phyloP scores from a whole-genome alignment of 2,797 vertebrate genomes.

The Malacoctenus gilli region DNA sequence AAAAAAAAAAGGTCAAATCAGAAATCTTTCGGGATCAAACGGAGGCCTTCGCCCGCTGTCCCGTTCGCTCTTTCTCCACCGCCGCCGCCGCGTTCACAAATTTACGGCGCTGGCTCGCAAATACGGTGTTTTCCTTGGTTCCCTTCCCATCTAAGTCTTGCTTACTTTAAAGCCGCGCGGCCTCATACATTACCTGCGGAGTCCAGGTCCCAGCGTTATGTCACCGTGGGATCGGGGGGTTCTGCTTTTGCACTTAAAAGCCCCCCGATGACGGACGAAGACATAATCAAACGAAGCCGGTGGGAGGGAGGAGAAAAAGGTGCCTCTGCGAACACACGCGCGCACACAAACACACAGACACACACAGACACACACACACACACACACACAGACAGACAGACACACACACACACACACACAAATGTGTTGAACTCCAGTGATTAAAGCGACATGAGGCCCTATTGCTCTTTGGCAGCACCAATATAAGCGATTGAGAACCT shows the following conservation, averaged over 20 bases:
- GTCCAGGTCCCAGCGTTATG: constrained; percentile 65
- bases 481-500: constrained; percentile 24
- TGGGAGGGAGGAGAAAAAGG: too few relatives aligned
- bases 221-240: constrained; percentile 64
- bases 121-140: constrained; percentile 78
- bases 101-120: constrained; percentile 52
- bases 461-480: constrained; percentile 49
- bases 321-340: constrained; percentile 13
- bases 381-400: constrained; percentile 36
- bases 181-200: constrained; percentile 74
- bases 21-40: too few relatives aligned
- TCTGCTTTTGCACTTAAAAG: constrained; percentile 78
- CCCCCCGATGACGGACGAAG: constrained; percentile 78
- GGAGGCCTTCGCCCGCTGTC: constrained; percentile 32
- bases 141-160: constrained; percentile 72
- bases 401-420: neutral
- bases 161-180: constrained; percentile 73
- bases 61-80: constrained; percentile 59
- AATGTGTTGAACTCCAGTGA: constrained; percentile 3
- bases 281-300: constrained; percentile 72
- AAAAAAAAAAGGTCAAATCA: too few relatives aligned
- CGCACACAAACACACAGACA: too few relatives aligned
- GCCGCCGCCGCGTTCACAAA: constrained; percentile 46
- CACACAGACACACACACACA: constrained; percentile 22
- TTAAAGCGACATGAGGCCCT: constrained; percentile 6